phyloP scores from a whole-genome alignment of 2,888 invertebrate species.

The Oscheius myriophilus region DNA sequence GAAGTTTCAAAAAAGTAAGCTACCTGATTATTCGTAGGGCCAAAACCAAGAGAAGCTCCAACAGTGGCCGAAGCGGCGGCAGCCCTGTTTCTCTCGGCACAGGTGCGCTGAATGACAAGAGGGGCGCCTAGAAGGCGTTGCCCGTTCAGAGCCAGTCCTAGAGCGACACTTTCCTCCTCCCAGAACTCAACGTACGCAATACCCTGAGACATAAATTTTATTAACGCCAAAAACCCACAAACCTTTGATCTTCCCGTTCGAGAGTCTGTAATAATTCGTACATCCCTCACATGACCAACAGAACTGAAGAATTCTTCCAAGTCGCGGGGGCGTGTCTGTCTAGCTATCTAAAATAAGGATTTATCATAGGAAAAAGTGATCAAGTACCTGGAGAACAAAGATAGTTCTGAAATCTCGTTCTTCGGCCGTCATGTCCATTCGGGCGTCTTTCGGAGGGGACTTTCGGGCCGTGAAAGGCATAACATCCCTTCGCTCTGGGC shows the following conservation, averaged over 20 bases:
- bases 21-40: slow-evolving; percentile 48
- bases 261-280: slow-evolving; percentile 96
- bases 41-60: slow-evolving; percentile 72
- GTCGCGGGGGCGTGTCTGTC: slow-evolving; percentile 66
- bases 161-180: slow-evolving; percentile 86
- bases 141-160: slow-evolving; percentile 85
- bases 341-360: slow-evolving; percentile 48
- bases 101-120: slow-evolving; percentile 96
- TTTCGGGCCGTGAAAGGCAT: slow-evolving; percentile 70
- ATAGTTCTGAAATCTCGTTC: slow-evolving; percentile 98
- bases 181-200: slow-evolving; percentile 99
- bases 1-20: background rate
- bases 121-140: slow-evolving; percentile 92
- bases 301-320: slow-evolving; percentile 94
- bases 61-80: slow-evolving; percentile 69
- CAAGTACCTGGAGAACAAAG: slow-evolving; percentile 91
- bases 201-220: slow-evolving; percentile 74
- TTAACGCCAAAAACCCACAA: background rate
- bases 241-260: slow-evolving; percentile 94
- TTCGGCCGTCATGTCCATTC: slow-evolving; percentile 82
- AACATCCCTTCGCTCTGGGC: slow-evolving; percentile 70
- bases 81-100: slow-evolving; percentile 80
- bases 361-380: background rate
- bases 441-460: slow-evolving; percentile 66
- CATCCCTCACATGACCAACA: slow-evolving; percentile 94